phyloP scores from a whole-genome alignment of 2,888 invertebrate species.

The Ophioninae sp. region DNA sequence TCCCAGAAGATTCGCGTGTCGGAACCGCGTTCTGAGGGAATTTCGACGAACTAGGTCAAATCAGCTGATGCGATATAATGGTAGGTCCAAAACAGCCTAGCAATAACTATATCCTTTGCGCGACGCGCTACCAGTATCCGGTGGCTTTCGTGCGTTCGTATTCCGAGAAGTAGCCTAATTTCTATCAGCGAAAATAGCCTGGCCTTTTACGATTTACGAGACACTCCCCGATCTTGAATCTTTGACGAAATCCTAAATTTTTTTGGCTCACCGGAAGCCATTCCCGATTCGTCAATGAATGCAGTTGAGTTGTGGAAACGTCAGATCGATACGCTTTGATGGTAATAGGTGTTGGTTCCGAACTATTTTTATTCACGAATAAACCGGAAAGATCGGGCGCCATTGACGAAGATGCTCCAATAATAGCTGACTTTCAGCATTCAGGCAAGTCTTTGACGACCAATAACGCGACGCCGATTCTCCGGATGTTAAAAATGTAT shows the following conservation, averaged over 20 bases:
- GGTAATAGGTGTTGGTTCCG: background rate
- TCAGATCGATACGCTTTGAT: background rate
- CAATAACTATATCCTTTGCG: background rate
- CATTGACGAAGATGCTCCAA: slow-evolving; percentile 2
- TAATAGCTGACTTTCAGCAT: slow-evolving; percentile 20
- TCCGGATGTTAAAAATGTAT: slow-evolving; percentile 3
- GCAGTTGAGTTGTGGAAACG: background rate
- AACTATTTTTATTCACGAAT: slow-evolving; percentile 23
- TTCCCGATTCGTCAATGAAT: background rate
- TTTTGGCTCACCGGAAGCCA: background rate
- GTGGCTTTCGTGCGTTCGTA: background rate
- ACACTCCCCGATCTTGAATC: background rate
- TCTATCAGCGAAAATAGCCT: background rate
- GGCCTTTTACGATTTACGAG: background rate
- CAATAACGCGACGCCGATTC: slow-evolving; percentile 51
- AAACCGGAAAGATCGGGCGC: background rate
- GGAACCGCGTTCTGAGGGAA: background rate
- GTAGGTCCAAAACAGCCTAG: background rate
- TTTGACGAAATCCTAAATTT: background rate
- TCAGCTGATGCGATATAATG: background rate
- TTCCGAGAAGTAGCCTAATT: background rate
- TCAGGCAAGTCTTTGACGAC: slow-evolving; percentile 52
- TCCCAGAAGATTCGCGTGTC: background rate
- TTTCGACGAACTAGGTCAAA: background rate
- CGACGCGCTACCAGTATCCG: background rate